Conservation (phyloP, 2,888 invertebrate species). For the Cabera pusaria region DNA sequence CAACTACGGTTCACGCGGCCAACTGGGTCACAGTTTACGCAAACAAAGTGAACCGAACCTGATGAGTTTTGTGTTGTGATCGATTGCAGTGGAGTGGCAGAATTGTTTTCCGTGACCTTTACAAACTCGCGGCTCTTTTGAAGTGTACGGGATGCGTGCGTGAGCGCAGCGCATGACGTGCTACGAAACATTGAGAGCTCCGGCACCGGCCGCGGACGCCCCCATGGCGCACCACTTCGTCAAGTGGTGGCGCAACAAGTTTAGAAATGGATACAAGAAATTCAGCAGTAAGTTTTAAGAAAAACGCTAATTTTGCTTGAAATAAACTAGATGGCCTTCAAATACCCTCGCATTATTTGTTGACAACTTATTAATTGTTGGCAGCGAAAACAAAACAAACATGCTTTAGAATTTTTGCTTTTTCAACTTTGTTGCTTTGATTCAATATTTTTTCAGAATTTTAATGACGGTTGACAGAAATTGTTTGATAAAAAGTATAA, state of each 20-base stretch:
- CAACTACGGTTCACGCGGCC: constrained; percentile 68
- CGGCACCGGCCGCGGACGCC: constrained; percentile 82
- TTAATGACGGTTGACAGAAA: too few relatives aligned
- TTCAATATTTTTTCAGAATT: too few relatives aligned
- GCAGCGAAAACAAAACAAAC: constrained; percentile 31
- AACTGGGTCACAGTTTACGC: constrained; percentile 74
- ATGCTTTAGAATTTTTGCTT: constrained; percentile 5
- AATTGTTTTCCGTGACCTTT: constrained; percentile 55
- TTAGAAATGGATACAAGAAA: constrained; percentile 89
- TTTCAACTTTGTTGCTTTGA: too few relatives aligned
- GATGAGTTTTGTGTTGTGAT: constrained; percentile 61
- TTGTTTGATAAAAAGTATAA: too few relatives aligned
- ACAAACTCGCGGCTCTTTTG: constrained; percentile 75
- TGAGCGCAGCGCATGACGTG: constrained; percentile 84
- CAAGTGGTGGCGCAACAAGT: constrained; percentile 90
- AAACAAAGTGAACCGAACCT: constrained; percentile 51
- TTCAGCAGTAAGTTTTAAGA: constrained; percentile 84
- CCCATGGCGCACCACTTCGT: constrained; percentile 90
- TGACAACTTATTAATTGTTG: constrained; percentile 30
- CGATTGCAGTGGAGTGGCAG: constrained; percentile 62
- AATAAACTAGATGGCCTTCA: constrained; percentile 31
- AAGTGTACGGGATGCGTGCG: constrained; percentile 81
- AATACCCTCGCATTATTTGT: constrained; percentile 19
- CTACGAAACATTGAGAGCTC: constrained; percentile 82
- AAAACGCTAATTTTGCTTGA: constrained; percentile 15